Evolutionary conservation across 1,140 invertebrate species (phyloP), one percentile per base, ranked within the genome.

Genomic region (Drosophila kurseongensis): DNA sequence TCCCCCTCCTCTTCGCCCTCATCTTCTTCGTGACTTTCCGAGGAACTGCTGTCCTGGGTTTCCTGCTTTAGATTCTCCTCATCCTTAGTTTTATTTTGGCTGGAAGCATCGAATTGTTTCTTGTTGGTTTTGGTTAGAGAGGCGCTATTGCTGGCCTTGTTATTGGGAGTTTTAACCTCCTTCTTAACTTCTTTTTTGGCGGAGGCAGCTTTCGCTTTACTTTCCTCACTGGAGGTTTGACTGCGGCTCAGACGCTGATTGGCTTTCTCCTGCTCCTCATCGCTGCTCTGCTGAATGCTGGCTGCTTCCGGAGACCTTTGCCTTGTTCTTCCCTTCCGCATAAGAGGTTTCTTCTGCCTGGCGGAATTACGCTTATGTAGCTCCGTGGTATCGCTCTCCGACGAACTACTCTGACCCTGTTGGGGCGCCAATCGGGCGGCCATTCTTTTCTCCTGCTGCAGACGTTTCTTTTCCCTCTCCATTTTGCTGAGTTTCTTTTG

Each of bases 361-460:
- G 76, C 89, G 0, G 76, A 80, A n/a, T 86, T 90, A 1, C 90
- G 68, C 47, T 84, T 91, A 9, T 81, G 66, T 10, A 91, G 50
- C 67, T 92, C 91, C 6, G 84, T 86, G 42, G 82, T 79, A 50
- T 92, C 91, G 6, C 80, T 92, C 38, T 92, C 91, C 10, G 91
- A 92, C 29, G 89, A 91, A 42, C 88, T 92, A 6, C 78, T 80
- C 12, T 82, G 73, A 0, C 84, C 84, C 27, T 77, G 62, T 7
- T 51, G 42, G 1, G 82, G 72, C 3, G 79, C 80, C 14, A 92
- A 36, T 0, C 91, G 67, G 5, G 91, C 91, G 0, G 91, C 89
- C 6, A 92, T 83, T 6, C 91, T 57, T 18, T 91, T 75, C 66
- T 92, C 91, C 41, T 91, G 85, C 32, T 90, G 74, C 36, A 74